These are phyloP conservation scores for Mellilla xanthometata DNA, from an alignment of 2,888 invertebrate genomes.

Conservation along the genomic window DNA sequence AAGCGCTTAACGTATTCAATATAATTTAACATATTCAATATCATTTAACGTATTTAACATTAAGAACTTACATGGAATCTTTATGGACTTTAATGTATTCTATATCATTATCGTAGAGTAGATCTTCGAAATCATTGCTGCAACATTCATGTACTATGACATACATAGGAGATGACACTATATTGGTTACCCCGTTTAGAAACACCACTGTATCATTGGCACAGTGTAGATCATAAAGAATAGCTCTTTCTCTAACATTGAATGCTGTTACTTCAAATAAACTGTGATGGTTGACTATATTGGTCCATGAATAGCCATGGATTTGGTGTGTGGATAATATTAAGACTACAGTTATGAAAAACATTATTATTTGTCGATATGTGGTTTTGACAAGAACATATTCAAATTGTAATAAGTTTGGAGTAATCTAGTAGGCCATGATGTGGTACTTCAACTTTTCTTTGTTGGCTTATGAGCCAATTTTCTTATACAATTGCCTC, in stretches of 20 bases:
- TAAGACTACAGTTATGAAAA: neutral
- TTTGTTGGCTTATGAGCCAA: too few relatives aligned
- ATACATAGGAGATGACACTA: slow-evolving; percentile 62
- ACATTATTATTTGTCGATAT: neutral
- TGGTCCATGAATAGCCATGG: neutral
- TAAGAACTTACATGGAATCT: slow-evolving; percentile 37
- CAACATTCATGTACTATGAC: slow-evolving; percentile 46
- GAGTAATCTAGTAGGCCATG: neutral
- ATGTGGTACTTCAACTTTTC: neutral
- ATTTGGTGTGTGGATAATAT: neutral
- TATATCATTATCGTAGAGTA: slow-evolving; percentile 46
- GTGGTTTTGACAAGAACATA: too few relatives aligned
- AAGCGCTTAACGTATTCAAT: too few relatives aligned
- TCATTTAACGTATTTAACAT: too few relatives aligned
- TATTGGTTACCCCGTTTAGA: slow-evolving; percentile 63
- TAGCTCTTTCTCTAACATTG: slow-evolving; percentile 52
- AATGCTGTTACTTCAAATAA: slow-evolving; percentile 63
- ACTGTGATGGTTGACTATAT: slow-evolving; percentile 33
- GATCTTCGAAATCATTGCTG: slow-evolving; percentile 43
- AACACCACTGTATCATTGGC: slow-evolving; percentile 44
- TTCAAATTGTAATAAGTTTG: too few relatives aligned
- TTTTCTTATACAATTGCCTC: too few relatives aligned
- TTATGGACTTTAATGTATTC: slow-evolving; percentile 40
- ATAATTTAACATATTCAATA: too few relatives aligned
- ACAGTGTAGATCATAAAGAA: slow-evolving; percentile 47